Evolutionary conservation across 2,113 vertebrate species (phyloP).

Genomic region (Rhynchomys soricoides): DNA sequence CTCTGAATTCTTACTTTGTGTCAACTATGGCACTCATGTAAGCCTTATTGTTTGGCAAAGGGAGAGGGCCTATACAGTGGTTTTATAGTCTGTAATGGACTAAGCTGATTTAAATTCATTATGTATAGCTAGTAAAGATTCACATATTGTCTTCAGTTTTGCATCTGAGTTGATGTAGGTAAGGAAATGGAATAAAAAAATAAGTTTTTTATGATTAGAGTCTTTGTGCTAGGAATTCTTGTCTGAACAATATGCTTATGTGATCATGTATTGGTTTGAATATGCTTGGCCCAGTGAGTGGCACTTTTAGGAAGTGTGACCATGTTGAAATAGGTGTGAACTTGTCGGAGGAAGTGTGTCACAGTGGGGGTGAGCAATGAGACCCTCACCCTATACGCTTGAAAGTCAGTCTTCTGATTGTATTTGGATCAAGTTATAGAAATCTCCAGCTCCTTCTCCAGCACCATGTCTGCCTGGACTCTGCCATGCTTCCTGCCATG

Average conservation of each 20-base stretch:
- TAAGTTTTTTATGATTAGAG: not conserved
- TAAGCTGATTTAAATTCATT: not conserved
- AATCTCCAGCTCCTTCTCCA: too few species aligned
- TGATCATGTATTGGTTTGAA: too few species aligned
- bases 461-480: too few species aligned
- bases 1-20: not conserved
- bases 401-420: too few species aligned
- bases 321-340: too few species aligned
- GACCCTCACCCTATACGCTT: too few species aligned
- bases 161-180: not conserved
- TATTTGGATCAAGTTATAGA: too few species aligned
- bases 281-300: too few species aligned
- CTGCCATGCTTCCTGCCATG: too few species aligned
- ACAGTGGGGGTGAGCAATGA: too few species aligned
- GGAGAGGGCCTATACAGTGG: not conserved
- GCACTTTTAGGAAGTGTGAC: too few species aligned
- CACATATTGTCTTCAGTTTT: not conserved
- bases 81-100: not conserved
- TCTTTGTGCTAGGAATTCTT: not conserved
- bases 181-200: not conserved
- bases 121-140: not conserved
- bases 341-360: too few species aligned
- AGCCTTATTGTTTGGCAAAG: not conserved
- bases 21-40: not conserved
- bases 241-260: not conserved